phyloP scores from a whole-genome alignment of 1,140 invertebrate species.

The Anoplophora glabripennis region DNA sequence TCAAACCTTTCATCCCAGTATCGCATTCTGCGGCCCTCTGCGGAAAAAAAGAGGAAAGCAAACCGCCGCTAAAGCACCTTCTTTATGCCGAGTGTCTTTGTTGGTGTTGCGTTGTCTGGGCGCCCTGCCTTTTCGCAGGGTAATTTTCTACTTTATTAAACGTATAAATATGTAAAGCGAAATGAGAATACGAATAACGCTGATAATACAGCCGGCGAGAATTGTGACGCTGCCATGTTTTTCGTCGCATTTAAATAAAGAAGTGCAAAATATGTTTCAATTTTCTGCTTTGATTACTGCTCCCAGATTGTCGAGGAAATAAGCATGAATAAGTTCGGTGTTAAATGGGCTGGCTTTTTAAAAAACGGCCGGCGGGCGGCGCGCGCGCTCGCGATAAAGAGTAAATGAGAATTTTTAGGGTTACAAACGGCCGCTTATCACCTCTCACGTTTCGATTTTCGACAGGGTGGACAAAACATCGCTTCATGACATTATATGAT shows the following conservation, averaged over 20 bases:
- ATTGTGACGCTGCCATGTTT: conserved; percentile 6
- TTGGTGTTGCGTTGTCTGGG: neutral
- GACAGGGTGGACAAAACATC: too few species aligned
- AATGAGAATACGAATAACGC: conserved; percentile 37
- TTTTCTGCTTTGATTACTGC: conserved; percentile 1
- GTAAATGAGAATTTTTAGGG: too few species aligned
- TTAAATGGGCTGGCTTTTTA: too few species aligned
- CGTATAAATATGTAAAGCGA: conserved; percentile 38
- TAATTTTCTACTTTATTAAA: conserved; percentile 41
- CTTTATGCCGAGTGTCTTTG: too few species aligned
- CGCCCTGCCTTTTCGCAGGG: conserved; percentile 19
- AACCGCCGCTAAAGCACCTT: neutral
- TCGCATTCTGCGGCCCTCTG: neutral
- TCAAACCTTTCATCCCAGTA: neutral
- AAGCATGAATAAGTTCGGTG: too few species aligned
- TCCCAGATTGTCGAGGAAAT: too few species aligned
- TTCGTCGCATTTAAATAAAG: conserved; percentile 2
- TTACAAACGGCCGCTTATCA: too few species aligned
- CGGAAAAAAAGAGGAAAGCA: conserved; percentile 1
- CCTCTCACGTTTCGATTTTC: too few species aligned
- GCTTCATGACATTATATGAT: too few species aligned
- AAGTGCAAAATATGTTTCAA: conserved; percentile 12
- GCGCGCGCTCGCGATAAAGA: too few species aligned
- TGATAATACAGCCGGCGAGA: conserved; percentile 30
- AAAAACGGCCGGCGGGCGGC: too few species aligned